Evolutionary conservation across 2,888 invertebrate genomes (phyloP).

Genomic region (Hofmannophila pseudospretella): DNA sequence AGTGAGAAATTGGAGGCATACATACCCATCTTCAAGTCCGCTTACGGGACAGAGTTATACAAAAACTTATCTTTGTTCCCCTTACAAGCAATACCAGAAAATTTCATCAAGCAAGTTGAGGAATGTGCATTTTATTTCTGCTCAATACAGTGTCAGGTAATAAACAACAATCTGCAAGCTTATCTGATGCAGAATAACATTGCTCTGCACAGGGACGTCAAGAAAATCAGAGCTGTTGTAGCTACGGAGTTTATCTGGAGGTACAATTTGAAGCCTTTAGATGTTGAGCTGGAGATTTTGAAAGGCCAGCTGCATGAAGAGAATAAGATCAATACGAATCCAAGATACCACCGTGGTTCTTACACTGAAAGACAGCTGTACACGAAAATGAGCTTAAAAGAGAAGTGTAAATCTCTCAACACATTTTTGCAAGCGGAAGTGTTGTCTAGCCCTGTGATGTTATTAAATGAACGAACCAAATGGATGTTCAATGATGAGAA

Average conservation of each 20-base stretch:
- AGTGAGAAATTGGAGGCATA: conserved; percentile 48
- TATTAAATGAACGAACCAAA: conserved; percentile 46
- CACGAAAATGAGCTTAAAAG: conserved; percentile 59
- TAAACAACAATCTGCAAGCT: conserved; percentile 81
- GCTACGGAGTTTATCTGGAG: conserved; percentile 77
- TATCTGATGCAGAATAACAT: conserved; percentile 74
- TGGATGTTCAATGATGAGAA: conserved; percentile 41
- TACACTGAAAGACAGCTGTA: conserved; percentile 76
- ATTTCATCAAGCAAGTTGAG: conserved; percentile 81
- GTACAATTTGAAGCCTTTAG: conserved; percentile 76
- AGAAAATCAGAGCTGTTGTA: conserved; percentile 66
- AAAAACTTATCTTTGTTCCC: conserved; percentile 76
- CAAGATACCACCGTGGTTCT: conserved; percentile 73
- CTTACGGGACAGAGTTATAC: conserved; percentile 61
- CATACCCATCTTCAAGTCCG: conserved; percentile 55
- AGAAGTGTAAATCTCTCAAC: conserved; percentile 65
- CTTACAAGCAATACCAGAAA: conserved; percentile 74
- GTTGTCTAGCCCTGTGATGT: conserved; percentile 52
- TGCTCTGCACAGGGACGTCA: conserved; percentile 53
- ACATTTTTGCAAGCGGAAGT: conserved; percentile 60
- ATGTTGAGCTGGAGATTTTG: conserved; percentile 63
- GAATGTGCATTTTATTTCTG: conserved; percentile 82
- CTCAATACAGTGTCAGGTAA: conserved; percentile 81
- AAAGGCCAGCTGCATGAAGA: conserved; percentile 61
- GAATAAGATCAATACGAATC: conserved; percentile 64